These are phyloP conservation scores for Pristiophorus japonicus DNA, from an alignment of 2,113 vertebrate genomes.

Conservation along the genomic window DNA sequence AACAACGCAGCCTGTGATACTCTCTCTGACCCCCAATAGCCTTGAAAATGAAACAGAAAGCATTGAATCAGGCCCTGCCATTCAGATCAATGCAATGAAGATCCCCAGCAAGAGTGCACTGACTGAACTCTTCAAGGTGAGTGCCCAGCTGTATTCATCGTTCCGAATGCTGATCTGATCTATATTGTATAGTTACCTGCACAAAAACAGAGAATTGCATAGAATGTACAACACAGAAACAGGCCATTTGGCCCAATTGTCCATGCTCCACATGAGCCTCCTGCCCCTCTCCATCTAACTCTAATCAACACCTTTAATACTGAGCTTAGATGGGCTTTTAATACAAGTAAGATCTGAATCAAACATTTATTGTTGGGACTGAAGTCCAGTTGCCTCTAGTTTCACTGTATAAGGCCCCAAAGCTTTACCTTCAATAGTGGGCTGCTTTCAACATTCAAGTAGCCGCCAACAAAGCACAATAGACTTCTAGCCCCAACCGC, in stretches of 20 bases:
- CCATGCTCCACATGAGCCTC: neutral
- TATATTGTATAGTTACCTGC: neutral
- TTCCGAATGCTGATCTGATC: neutral
- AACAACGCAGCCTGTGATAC: conserved; percentile 80
- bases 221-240: neutral
- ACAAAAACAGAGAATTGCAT: neutral
- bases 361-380: neutral
- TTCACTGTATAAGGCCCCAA: neutral
- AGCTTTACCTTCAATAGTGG: neutral
- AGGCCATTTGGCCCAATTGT: neutral
- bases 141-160: neutral
- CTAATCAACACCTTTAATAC: neutral
- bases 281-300: neutral
- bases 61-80: conserved; percentile 66
- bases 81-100: conserved; percentile 86
- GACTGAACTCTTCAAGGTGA: conserved; percentile 92
- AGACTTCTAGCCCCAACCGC: neutral
- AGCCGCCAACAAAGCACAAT: neutral
- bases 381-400: neutral
- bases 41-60: conserved; percentile 56
- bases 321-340: neutral
- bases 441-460: neutral
- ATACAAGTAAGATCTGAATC: neutral
- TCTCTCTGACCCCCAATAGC: conserved; percentile 73
- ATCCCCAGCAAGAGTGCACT: conserved; percentile 83